phyloP scores from a whole-genome alignment of 2,797 vertebrate species.

The Numenius phaeopus region DNA sequence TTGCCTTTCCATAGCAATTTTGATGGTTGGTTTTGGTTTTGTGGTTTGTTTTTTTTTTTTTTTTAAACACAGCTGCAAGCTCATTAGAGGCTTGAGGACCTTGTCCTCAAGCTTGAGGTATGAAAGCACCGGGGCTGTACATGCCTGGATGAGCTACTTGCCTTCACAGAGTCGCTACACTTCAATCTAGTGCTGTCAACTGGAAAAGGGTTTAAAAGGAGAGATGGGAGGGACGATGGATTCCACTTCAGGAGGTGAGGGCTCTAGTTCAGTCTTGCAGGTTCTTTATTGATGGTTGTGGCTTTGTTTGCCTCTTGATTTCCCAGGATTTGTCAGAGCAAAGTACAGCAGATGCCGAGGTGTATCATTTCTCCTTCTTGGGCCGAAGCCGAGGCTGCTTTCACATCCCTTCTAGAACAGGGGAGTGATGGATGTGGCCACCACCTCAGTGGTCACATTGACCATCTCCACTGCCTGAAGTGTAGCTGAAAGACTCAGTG shows the following conservation, averaged over 20 bases:
- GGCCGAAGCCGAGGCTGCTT: fast-evolving
- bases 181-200: not conserved
- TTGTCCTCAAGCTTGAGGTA: not conserved
- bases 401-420: not conserved
- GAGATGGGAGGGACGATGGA: too few relatives aligned
- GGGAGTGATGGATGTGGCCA: not conserved
- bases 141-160: fast-evolving
- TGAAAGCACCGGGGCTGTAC: not conserved
- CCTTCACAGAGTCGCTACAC: fast-evolving
- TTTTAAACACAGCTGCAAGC: not conserved
- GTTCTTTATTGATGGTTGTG: not conserved
- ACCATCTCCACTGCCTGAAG: not conserved
- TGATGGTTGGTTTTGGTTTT: too few relatives aligned
- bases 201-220: not conserved
- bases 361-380: not conserved
- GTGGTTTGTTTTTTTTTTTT: not conserved
- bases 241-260: not conserved
- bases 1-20: not conserved
- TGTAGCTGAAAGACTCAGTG: not conserved
- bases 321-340: not conserved
- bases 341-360: too few relatives aligned
- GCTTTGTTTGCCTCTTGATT: not conserved
- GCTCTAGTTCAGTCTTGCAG: fast-evolving
- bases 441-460: fast-evolving
- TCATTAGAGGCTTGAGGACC: not conserved